Evolutionary conservation across 1,140 invertebrate genomes (phyloP).

Genomic region (Microplitis demolitor): DNA sequence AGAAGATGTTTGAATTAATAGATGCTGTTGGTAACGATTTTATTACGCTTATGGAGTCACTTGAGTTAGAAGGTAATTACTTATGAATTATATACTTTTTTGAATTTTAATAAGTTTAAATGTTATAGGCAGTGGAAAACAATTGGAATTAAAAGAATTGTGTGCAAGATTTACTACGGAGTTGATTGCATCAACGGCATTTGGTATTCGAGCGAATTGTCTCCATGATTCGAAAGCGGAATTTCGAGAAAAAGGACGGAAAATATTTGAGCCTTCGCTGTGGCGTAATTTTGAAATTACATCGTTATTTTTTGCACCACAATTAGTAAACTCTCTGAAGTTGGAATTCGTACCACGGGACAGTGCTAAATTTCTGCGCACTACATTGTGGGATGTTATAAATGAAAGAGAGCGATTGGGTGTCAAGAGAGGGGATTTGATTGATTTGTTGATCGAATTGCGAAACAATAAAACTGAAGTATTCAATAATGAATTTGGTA

Average conservation of each 20-base stretch:
- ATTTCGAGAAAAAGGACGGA: slow-evolving; percentile 43
- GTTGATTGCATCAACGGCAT: slow-evolving; percentile 65
- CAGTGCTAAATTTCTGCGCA: slow-evolving; percentile 43
- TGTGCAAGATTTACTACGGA: slow-evolving; percentile 65
- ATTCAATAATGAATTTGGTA: slow-evolving; percentile 28
- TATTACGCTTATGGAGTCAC: slow-evolving; percentile 38
- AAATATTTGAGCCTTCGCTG: slow-evolving; percentile 40
- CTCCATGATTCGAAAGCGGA: slow-evolving; percentile 57
- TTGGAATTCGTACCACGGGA: slow-evolving; percentile 39
- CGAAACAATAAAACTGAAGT: slow-evolving; percentile 30
- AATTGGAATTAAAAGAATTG: slow-evolving; percentile 55
- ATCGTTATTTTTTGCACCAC: slow-evolving; percentile 51
- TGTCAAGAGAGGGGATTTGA: slow-evolving; percentile 52
- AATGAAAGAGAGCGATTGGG: slow-evolving; percentile 40
- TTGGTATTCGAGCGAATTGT: slow-evolving; percentile 65
- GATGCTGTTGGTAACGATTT: slow-evolving; percentile 51
- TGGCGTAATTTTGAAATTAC: slow-evolving; percentile 42
- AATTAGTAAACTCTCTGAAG: slow-evolving; percentile 34
- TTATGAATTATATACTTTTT: too few relatives aligned
- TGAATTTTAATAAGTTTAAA: too few relatives aligned
- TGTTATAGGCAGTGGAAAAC: not conserved
- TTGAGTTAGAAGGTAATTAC: too few relatives aligned
- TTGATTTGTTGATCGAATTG: slow-evolving; percentile 58
- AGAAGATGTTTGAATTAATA: slow-evolving; percentile 56
- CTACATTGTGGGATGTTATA: slow-evolving; percentile 48